Evolutionary conservation across 2,113 vertebrate species (phyloP), one percentile per base, ranked within the genome.

Genomic region (Physeter macrocephalus): DNA sequence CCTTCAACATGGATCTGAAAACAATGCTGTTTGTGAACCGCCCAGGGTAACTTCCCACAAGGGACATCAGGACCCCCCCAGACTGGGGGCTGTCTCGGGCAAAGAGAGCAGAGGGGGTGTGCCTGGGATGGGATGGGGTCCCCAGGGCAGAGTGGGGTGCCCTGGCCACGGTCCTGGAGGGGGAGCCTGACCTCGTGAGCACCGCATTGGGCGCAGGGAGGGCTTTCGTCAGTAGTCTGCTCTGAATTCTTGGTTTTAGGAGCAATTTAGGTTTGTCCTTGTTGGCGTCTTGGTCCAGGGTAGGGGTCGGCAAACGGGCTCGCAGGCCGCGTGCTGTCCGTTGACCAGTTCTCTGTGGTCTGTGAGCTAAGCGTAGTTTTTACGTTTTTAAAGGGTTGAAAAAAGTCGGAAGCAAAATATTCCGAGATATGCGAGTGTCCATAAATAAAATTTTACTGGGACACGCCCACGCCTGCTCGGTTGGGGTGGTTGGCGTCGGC

Each of bases 401-500:
- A 18, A 41, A 67, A 46, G 15, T 43, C 6, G 17, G 11, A 54
- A 39, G 23, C 27, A 61, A 29, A 61, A 3, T 27, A 27, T 6
- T 85, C 21, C 9, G 0, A 3, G 34, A 21, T 8, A 5, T 5
- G 1, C 36, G 54, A 46, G 61, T 1, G 3, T 21, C 69, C 20
- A 0, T 21, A 7, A 39, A 2, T 49, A 39, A 49, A 75, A 2
- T 20, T 18, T 46, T 3, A 18, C 6, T 0, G 25, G 77, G 46
- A 46, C 1, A 0, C 4, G 27, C 15, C 34, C 20, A 10, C 0
- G 0, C 39, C 84, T 15, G 49, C 21, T 17, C 0, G 0, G 5
- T 43, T 0, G 1, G 1, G 39, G 4, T 11, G 8, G 20, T 11
- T 29, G 2, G 6, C 0, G 0, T 8, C 0, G 3, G 62, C 18